Evolutionary conservation across 2,888 invertebrate genomes (phyloP).

Genomic region (Colletes collaris): DNA sequence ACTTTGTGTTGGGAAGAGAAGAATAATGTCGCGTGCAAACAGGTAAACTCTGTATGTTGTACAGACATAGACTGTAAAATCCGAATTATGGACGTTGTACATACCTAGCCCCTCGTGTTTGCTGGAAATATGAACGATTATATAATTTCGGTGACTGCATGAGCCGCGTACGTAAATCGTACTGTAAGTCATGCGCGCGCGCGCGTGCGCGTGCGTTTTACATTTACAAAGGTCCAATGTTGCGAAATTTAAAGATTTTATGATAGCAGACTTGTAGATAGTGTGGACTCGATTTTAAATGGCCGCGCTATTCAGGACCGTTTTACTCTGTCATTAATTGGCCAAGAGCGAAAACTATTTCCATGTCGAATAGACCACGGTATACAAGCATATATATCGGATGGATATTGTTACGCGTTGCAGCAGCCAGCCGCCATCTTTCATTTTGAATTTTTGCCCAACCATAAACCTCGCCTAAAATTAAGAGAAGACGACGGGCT

Average conservation of each 20-base stretch:
- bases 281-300: constrained; percentile 48
- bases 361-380: constrained; percentile 51
- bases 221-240: constrained; percentile 44
- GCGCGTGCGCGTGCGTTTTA: constrained; percentile 26
- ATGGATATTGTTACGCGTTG: constrained; percentile 46
- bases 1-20: neutral
- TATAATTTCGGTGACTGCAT: constrained; percentile 20
- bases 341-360: constrained; percentile 46
- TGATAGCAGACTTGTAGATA: constrained; percentile 58
- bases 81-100: constrained; percentile 16
- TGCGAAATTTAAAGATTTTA: constrained; percentile 67
- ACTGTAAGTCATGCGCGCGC: constrained; percentile 35
- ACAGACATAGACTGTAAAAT: constrained; percentile 8
- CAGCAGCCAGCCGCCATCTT: no score
- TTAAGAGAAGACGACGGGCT: no score
- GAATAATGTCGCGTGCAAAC: constrained; percentile 11
- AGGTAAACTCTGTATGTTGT: neutral
- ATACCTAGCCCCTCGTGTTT: constrained; percentile 2
- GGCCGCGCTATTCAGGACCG: constrained; percentile 42
- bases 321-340: constrained; percentile 39
- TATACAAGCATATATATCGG: constrained; percentile 61
- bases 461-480: no score
- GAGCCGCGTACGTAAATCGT: constrained; percentile 14
- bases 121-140: constrained; percentile 5
- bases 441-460: no score